Evolutionary conservation across 2,888 invertebrate genomes (phyloP).

Genomic region (Acronicta alni): DNA sequence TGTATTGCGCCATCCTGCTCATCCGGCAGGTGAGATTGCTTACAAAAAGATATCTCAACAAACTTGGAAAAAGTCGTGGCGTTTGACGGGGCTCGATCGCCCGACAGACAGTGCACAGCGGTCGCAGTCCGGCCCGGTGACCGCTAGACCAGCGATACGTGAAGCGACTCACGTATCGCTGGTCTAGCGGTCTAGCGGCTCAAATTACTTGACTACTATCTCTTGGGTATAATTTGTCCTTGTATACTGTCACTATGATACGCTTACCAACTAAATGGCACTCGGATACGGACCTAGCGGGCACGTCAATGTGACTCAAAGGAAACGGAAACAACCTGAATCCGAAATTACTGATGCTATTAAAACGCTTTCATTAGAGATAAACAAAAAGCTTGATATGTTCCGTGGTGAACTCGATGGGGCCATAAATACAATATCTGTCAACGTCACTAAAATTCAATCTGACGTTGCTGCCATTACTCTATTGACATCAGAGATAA

Average conservation of each 20-base stretch:
- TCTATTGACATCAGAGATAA: neutral
- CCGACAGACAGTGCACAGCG: neutral
- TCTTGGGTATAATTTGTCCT: neutral
- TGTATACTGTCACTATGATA: neutral
- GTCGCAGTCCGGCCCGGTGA: neutral
- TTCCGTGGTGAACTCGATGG: neutral
- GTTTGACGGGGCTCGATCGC: neutral
- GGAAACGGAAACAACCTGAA: too few relatives aligned
- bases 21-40: neutral
- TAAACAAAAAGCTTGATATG: too few relatives aligned
- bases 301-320: too few relatives aligned
- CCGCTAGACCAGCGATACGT: conserved; percentile 1
- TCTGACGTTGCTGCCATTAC: neutral
- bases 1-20: neutral
- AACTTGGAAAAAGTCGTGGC: neutral
- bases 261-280: neutral
- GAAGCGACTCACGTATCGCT: too few relatives aligned
- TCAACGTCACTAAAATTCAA: neutral
- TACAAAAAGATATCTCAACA: neutral
- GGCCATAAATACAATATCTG: conserved; percentile 1
- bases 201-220: conserved; percentile 1
- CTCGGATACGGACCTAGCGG: too few relatives aligned
- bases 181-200: too few relatives aligned
- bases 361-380: too few relatives aligned
- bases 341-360: too few relatives aligned